Conservation (phyloP, 92 coral and sea anemone genomes). For the Epizoanthus illoricatus region DNA sequence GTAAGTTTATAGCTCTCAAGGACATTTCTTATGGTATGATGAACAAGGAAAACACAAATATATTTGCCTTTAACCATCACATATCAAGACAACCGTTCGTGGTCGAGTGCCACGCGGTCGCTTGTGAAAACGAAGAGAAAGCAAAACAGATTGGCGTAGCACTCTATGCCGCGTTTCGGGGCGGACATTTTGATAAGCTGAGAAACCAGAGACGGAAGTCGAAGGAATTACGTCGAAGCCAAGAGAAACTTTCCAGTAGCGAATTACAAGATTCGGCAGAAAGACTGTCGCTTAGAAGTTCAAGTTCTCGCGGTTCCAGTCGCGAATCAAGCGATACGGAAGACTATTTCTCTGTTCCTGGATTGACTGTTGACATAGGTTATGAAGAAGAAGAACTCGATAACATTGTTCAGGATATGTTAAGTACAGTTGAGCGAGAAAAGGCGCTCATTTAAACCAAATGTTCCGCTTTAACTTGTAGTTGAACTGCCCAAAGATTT, state of each 20-base stretch:
- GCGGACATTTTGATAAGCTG: constrained; percentile 84
- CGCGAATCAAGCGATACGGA: constrained; percentile 32
- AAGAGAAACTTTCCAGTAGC: constrained; percentile 24
- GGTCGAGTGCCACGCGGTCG: constrained; percentile 91
- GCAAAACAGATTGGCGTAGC: constrained; percentile 82
- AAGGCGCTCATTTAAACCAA: constrained; percentile 59
- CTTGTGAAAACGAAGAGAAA: constrained; percentile 78
- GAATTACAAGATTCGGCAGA: constrained; percentile 13
- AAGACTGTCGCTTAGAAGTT: constrained; percentile 1
- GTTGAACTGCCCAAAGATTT: neutral
- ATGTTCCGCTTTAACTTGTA: neutral
- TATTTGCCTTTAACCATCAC: constrained; percentile 96
- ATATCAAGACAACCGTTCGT: constrained; percentile 68
- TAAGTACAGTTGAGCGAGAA: constrained; percentile 71
- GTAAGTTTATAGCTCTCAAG: constrained; percentile 64
- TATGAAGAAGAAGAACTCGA: constrained; percentile 71
- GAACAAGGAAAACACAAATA: constrained; percentile 61
- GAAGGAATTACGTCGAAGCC: constrained; percentile 28
- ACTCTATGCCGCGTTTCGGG: constrained; percentile 86
- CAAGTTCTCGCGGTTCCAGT: constrained; percentile 32
- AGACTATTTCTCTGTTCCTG: constrained; percentile 28
- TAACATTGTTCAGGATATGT: constrained; percentile 70
- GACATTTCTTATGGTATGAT: constrained; percentile 83
- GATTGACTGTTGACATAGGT: constrained; percentile 41
- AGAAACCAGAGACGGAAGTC: constrained; percentile 73